These are phyloP conservation scores for Pangasius krempfi DNA, from an alignment of 2,797 vertebrate genomes.

Conservation along the genomic window DNA sequence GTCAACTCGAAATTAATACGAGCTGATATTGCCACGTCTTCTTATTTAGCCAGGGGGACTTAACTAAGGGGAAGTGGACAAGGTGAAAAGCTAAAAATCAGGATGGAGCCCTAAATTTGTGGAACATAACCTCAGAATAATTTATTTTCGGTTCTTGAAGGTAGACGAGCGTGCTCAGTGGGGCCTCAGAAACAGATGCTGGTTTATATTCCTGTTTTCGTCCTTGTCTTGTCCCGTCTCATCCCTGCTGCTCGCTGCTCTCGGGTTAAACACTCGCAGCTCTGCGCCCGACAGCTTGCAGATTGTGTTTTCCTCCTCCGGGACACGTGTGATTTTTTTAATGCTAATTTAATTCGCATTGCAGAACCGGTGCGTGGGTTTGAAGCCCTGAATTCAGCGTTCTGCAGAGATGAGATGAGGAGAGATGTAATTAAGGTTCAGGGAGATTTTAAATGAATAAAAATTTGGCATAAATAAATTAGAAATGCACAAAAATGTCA, in stretches of 20 bases:
- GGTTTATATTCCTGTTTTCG: neutral
- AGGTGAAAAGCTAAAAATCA: neutral
- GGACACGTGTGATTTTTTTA: neutral
- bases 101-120: neutral
- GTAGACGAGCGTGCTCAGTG: neutral
- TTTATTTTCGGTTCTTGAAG: neutral
- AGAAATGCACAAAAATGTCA: conserved; percentile 50
- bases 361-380: neutral
- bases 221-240: neutral
- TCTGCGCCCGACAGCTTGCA: neutral
- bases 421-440: conserved; percentile 53
- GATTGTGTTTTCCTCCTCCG: conserved; percentile 9
- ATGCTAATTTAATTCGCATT: conserved; percentile 22
- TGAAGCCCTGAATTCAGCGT: neutral
- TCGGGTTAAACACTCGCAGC: conserved; percentile 7
- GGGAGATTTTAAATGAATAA: conserved; percentile 54
- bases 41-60: neutral
- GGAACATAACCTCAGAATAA: neutral
- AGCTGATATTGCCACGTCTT: neutral
- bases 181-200: conserved; percentile 4
- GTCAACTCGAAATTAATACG: neutral
- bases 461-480: conserved; percentile 36
- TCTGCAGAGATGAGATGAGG: conserved; percentile 3
- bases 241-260: neutral
- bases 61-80: neutral